Evolutionary conservation across 2,113 vertebrate species (phyloP).

Genomic region (Copsychus sechellarum): DNA sequence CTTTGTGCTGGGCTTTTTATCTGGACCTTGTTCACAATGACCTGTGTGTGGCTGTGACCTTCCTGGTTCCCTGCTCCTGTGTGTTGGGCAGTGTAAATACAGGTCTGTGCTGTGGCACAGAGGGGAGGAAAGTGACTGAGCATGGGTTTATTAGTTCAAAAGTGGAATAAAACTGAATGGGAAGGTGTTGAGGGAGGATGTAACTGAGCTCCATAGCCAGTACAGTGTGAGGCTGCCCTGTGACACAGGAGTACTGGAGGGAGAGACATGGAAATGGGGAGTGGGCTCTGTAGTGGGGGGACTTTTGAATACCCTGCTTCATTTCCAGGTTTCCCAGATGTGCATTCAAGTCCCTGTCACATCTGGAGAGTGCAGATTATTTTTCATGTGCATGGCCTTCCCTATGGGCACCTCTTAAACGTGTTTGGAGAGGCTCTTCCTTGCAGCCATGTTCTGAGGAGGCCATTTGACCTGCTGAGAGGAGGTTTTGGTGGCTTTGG

Average conservation of each 20-base stretch:
- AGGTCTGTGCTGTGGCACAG: background rate
- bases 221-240: background rate
- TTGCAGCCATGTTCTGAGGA: background rate
- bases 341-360: rapidly evolving
- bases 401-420: background rate
- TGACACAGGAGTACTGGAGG: background rate
- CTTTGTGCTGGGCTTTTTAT: background rate
- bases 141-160: rapidly evolving
- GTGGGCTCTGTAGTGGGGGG: background rate
- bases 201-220: background rate
- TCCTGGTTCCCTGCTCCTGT: background rate
- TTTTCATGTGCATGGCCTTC: rapidly evolving
- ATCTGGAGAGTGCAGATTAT: background rate
- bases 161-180: background rate
- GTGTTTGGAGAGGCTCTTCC: background rate
- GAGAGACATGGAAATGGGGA: background rate
- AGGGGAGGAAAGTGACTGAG: background rate
- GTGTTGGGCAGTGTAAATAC: background rate
- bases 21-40: background rate
- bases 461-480: background rate
- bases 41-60: background rate
- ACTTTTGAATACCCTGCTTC: background rate
- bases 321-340: background rate
- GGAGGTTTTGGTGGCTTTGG: background rate
- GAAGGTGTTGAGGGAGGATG: background rate